Percentiles rank a stretch among this genome's conserved stretches.
phyloP scores from a whole-genome alignment of 2,888 invertebrate genomes.

The Cryptus viduatorius region DNA sequence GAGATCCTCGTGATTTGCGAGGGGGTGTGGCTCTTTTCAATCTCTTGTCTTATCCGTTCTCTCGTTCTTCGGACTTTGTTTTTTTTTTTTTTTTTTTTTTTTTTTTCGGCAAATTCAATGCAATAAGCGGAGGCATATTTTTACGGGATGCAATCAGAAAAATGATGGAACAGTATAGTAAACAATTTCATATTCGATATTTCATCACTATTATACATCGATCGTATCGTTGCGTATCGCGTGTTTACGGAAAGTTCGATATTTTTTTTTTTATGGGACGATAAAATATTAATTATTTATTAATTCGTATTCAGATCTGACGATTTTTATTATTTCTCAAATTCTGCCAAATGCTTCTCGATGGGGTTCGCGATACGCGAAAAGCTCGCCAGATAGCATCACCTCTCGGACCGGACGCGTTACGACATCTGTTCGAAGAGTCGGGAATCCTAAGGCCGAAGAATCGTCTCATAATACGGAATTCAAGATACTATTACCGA shows the following conservation, averaged over 20 bases:
- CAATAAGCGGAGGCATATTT: no score
- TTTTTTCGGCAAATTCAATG: slow-evolving; percentile 3
- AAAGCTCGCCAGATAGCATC: neutral
- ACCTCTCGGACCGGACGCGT: neutral
- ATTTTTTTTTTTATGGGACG: no score
- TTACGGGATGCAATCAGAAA: no score
- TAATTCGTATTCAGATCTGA: no score
- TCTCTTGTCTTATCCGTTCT: slow-evolving; percentile 31
- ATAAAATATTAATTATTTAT: no score
- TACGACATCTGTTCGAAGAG: slow-evolving; percentile 1
- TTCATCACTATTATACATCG: no score
- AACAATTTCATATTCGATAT: no score
- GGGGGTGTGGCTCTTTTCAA: slow-evolving; percentile 77
- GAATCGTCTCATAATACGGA: neutral
- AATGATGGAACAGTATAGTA: no score
- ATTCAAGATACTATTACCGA: neutral
- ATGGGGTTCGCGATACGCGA: neutral
- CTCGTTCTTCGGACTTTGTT: slow-evolving; percentile 6
- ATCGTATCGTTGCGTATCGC: no score
- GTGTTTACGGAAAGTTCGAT: no score
- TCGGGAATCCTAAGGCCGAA: neutral
- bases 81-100: slow-evolving; percentile 17
- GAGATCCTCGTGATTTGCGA: slow-evolving; percentile 79
- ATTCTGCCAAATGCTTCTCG: neutral
- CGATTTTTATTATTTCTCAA: no score